Evolutionary conservation across 2,888 invertebrate species (phyloP).

Genomic region (Leuctra nigra): DNA sequence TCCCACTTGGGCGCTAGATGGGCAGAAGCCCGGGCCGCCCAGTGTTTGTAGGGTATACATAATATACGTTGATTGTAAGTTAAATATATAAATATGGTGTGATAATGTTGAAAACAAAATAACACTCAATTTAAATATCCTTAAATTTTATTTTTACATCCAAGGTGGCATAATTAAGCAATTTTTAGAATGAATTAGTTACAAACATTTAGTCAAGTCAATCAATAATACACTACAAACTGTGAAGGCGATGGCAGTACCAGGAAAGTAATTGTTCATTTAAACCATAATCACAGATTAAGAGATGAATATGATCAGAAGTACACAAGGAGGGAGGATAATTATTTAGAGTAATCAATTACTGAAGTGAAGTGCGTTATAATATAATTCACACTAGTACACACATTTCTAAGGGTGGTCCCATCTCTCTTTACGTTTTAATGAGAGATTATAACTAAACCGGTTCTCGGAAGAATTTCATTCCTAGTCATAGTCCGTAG

Average conservation of each 20-base stretch:
- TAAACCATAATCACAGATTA: slow-evolving; percentile 27
- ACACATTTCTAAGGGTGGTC: slow-evolving; percentile 26
- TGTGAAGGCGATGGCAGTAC: slow-evolving; percentile 23
- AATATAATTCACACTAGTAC: slow-evolving; percentile 25
- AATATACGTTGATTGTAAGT: too few species aligned
- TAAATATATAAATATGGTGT: background rate
- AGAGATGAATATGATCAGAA: slow-evolving; percentile 7
- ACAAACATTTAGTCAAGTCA: slow-evolving; percentile 27
- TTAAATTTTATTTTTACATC: slow-evolving; percentile 25
- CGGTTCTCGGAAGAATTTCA: slow-evolving; percentile 12
- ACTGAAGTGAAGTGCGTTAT: slow-evolving; percentile 23
- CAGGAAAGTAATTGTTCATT: slow-evolving; percentile 20
- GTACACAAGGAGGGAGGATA: slow-evolving; percentile 17
- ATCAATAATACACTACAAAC: slow-evolving; percentile 26
- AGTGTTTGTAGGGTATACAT: too few species aligned
- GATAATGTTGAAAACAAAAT: background rate
- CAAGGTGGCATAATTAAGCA: slow-evolving; percentile 25
- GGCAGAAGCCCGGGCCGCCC: too few species aligned
- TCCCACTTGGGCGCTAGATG: too few species aligned
- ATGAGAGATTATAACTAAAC: slow-evolving; percentile 18
- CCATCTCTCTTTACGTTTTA: slow-evolving; percentile 23
- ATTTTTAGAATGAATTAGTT: slow-evolving; percentile 27
- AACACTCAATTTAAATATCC: slow-evolving; percentile 10
- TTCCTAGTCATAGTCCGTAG: slow-evolving; percentile 19
- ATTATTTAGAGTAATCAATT: slow-evolving; percentile 18